These are phyloP conservation scores for Diabrotica undecimpunctata DNA, from an alignment of 1,140 invertebrate species.

Conservation along the genomic window DNA sequence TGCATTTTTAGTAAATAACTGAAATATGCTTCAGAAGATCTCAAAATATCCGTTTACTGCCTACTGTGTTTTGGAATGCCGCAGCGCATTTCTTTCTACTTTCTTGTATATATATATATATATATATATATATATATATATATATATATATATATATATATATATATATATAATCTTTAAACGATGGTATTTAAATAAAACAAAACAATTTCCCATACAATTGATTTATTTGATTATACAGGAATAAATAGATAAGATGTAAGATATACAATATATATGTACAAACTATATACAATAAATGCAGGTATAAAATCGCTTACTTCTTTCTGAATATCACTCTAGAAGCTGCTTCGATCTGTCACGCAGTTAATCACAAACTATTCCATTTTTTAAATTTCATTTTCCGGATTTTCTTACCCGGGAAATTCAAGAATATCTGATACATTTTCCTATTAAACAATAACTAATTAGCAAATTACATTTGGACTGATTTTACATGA, in stretches of 20 bases:
- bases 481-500: not conserved
- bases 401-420: constrained; percentile 19
- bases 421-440: constrained; percentile 23
- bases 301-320: not conserved
- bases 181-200: no score
- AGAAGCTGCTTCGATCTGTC: constrained; percentile 15
- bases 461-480: constrained; percentile 16
- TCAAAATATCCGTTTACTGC: no score
- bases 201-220: no score
- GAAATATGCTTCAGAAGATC: no score
- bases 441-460: constrained; percentile 23
- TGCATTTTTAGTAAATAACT: no score
- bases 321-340: constrained; percentile 10
- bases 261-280: constrained; percentile 11
- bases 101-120: no score
- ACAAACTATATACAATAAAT: constrained; percentile 22
- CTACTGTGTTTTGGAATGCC: no score
- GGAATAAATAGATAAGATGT: not conserved
- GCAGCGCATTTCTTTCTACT: no score
- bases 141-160: no score
- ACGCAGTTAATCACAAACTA: constrained; percentile 19
- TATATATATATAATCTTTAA: no score
- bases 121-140: no score
- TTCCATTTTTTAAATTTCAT: constrained; percentile 24
- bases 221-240: no score